Evolutionary conservation across 2,888 invertebrate species (phyloP), one percentile per base, ranked within the genome.

Genomic region (Dryobota labecula): DNA sequence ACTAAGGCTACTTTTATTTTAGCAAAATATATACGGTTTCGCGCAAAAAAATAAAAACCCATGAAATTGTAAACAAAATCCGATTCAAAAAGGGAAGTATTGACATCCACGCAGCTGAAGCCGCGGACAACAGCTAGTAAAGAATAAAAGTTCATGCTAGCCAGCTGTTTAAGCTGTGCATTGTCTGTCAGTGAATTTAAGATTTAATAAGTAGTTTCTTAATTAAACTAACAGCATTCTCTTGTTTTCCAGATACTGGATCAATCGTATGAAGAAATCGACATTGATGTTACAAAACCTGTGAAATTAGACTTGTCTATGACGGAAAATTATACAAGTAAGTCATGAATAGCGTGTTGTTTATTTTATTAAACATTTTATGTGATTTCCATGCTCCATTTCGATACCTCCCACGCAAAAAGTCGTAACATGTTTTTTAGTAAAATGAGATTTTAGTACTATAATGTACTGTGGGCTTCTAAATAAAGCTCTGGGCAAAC

Each of bases 221-320:
- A 11, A 18, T 11, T 4, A 38, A 33, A 53, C 24, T 60, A 58
- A 63, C 4, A 3, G 5, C 2, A 24, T 27, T 54, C 5, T 63
- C 53, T 61, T 38, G 6, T 49, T 62, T 81, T 82, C 11, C 54
- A 97, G 97, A 97, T 98, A 8, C 95, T 97, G 60, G 97, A 97
- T 85, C 97, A 97, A 75, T 95, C 97, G 1, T 98, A 98, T 90
- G 98, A 98, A 90, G 97, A 97, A 85, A 96, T 97, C 64, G 98
- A 98, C 79, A 97, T 98, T 81, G 97, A 98, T 77, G 97, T 96
- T 80, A 95, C 93, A 87, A 97, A 96, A 86, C 96, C 95, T 60
- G 94, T 96, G 85, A 97, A 96, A 88, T 96, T 95, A 90, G 96
- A 96, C 89, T 94, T 96, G 82, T 96, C 90, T 86, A 94, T 95